These are phyloP conservation scores for Platorchestia sp. DNA, from an alignment of 1,140 invertebrate species.

Conservation along the genomic window DNA sequence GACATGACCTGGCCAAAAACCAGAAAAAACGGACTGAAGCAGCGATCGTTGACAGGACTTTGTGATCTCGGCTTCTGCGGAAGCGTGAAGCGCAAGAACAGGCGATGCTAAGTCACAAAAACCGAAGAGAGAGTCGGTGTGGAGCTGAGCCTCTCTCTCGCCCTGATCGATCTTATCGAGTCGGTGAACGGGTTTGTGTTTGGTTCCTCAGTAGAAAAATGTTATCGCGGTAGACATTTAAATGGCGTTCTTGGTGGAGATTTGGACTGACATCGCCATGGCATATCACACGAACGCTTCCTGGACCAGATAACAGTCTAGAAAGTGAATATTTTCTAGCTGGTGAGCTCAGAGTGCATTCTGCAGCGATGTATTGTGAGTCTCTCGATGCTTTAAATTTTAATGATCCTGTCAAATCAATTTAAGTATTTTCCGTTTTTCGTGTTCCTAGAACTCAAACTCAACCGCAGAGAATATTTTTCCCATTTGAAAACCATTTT, in stretches of 20 bases:
- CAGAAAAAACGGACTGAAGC: background rate
- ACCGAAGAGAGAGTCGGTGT: background rate
- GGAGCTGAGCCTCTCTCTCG: background rate
- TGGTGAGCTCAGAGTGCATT: background rate
- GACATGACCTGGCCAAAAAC: background rate
- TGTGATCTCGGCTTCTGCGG: background rate
- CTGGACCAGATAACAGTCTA: background rate
- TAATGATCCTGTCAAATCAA: background rate
- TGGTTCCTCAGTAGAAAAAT: background rate
- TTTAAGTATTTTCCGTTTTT: background rate
- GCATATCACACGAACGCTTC: background rate
- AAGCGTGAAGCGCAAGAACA: background rate
- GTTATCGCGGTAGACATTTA: background rate
- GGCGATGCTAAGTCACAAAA: background rate
- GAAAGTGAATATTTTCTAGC: background rate
- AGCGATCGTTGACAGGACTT: background rate
- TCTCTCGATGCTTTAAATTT: background rate
- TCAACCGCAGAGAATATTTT: background rate
- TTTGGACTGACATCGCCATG: background rate
- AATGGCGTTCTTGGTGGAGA: background rate
- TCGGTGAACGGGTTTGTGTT: background rate
- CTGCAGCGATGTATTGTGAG: background rate
- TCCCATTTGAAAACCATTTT: too few species aligned
- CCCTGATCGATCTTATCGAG: slow-evolving; percentile 13
- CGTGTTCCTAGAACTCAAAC: background rate